phyloP scores from a whole-genome alignment of 2,888 invertebrate genomes.

The Atrina japonica region DNA sequence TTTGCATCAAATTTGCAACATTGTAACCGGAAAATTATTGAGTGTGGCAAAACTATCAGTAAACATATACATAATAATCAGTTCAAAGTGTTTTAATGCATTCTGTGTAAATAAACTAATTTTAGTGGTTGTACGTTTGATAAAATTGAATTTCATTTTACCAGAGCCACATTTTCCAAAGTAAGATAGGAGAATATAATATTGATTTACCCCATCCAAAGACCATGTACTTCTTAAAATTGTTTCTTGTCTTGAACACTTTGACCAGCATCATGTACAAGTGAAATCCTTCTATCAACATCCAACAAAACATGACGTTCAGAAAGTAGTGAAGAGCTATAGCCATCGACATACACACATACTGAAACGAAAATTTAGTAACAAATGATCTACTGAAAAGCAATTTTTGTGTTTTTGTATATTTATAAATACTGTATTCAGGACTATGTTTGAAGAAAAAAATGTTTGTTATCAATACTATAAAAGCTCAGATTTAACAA shows the following conservation, averaged over 20 bases:
- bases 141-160: too few species aligned
- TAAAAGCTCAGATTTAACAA: background rate
- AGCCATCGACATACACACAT: conserved; percentile 67
- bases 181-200: background rate
- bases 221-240: conserved; percentile 66
- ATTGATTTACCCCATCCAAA: conserved; percentile 72
- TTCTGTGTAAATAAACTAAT: background rate
- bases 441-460: too few species aligned
- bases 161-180: too few species aligned
- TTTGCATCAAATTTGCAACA: background rate
- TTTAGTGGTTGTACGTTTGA: background rate
- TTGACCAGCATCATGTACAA: conserved; percentile 72
- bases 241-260: conserved; percentile 69
- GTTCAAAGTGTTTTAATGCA: too few species aligned
- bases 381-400: conserved; percentile 1
- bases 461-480: background rate
- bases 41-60: too few species aligned
- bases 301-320: conserved; percentile 75
- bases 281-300: conserved; percentile 75
- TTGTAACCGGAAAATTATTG: background rate
- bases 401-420: too few species aligned
- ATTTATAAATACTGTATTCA: too few species aligned
- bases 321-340: conserved; percentile 68
- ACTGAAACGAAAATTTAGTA: conserved; percentile 47
- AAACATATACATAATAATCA: too few species aligned